Base-by-base conservation (phyloP, 2,888 invertebrate genomes). In the Plagodis pulveraria region DNA sequence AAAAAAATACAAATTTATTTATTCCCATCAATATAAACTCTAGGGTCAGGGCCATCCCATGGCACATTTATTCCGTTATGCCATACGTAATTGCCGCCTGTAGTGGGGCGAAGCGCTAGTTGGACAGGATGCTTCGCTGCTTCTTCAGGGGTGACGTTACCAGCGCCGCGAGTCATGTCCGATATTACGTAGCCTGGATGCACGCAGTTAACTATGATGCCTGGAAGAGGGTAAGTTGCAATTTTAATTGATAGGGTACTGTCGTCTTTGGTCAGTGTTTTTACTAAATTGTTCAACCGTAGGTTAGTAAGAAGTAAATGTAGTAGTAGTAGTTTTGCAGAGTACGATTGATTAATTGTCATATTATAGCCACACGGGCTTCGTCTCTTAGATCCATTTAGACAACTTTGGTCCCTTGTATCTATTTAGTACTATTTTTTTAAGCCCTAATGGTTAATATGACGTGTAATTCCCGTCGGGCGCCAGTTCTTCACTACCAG, bases 161-260 rank as follows among this genome's bases (percentile, higher is more conserved):
- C 91, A 0, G 71, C 72, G 5, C 91, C 91, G 0, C 69, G 75
- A 0, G 91, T 91, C 92, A 92, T 91, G 56, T 91, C 91, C 0
- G 90, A 81, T 40, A 79, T 86, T 8, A 92, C 89, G 69, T 91
- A 91, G 33, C 92, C 92, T 0, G 92, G 92, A 51, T 91, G 92
- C 6, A 91, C 83, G 74, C 89, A 85, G 76, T 84, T 89, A 0
- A 89, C 89, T 6, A 49, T 56, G 50, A 91, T 82, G 58, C 78
- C 91, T 92, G 73, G 2, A 70, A 12, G 8, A 32, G 9, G 38
- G 45, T 50, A 41, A 47, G 11, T 41, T 53, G 10, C 40, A 50
- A 41, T 22, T 22, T 1, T 22, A 22, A 2, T 22, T 1, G 22
- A 22, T 22, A 22, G 22, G 22, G 22, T 22, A 22, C 22, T 22